Evolutionary conservation across 2,113 vertebrate species (phyloP), one percentile per base, ranked within the genome.

Genomic region (Nesogale talazaci): DNA sequence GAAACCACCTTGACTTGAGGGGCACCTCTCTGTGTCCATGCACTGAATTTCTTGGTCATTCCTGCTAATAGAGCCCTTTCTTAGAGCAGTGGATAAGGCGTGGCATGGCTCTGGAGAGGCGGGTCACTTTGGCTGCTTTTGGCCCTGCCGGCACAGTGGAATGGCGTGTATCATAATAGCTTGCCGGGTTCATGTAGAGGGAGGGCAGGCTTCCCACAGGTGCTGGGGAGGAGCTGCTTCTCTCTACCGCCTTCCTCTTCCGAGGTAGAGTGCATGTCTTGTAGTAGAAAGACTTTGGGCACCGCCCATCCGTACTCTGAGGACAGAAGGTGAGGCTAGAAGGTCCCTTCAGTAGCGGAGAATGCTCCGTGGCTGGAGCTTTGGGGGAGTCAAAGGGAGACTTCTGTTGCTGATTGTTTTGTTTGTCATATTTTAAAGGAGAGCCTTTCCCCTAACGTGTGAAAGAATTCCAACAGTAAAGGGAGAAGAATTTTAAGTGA

Each of bases 11-110:
- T 23, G 61, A 57, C 63, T 22, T 1, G 2, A n/a, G 20, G 16
- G 36, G 29, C n/a, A 8, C 46, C 56, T 90, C n/a, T 80, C 42
- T 86, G 0, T 82, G 40, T 82, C 70, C 19, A 15, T 12, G 17
- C 63, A 29, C 78, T 80, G 88, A 34, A 77, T 93, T 92, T 91
- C 72, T n/a, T 88, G 83, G 31, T 56, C n/a, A 14, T 40, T 90
- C 69, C 52, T 88, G 34, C 57, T 84, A 69, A 69, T 19, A n/a
- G 57, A 85, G 86, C 46, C 36, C 42, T 83, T 77, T 70, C 69
- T 95, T 74, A 85, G 87, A 61, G 52, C 67, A 56, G 69, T 75
- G 67, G n/a, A 2, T 31, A 31, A 2, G 20, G 10, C 9, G 8
- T 9, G 40, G 9, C 23, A 57, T 75, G 88, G 22, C 27, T 78